A percentile compares a stretch with the other conserved stretches of the same genome.
These are phyloP conservation scores for Diglossa cyanea DNA, from an alignment of 2,797 vertebrate genomes.

Conservation along the genomic window DNA sequence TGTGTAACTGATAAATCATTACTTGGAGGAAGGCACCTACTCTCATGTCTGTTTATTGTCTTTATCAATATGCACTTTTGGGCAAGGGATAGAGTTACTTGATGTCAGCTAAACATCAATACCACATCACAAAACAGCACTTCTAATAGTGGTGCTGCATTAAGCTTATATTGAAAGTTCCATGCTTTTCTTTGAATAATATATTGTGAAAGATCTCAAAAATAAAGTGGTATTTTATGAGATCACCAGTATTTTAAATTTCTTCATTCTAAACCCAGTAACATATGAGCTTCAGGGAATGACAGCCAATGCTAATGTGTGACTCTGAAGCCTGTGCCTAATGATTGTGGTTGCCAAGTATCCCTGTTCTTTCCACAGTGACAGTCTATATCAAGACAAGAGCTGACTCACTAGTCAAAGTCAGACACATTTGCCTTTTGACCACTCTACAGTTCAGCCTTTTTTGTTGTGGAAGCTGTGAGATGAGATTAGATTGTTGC, in stretches of 20 bases:
- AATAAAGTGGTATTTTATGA: constrained; percentile 63
- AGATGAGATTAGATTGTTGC: not conserved
- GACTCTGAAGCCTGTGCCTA: constrained; percentile 43
- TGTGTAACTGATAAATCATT: constrained; percentile 4
- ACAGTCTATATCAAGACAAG: constrained; percentile 57
- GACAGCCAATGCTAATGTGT: not conserved
- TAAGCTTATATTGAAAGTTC: constrained; percentile 46
- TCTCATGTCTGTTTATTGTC: not conserved
- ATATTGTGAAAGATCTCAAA: constrained; percentile 45
- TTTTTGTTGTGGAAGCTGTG: not conserved
- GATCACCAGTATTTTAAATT: constrained; percentile 53
- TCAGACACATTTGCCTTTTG: constrained; percentile 55
- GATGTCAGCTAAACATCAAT: not conserved
- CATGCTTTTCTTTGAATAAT: constrained; percentile 42
- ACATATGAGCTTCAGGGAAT: constrained; percentile 51
- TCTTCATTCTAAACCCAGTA: constrained; percentile 41
- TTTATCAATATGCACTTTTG: not conserved
- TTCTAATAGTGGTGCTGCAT: not conserved
- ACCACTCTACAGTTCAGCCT: not conserved
- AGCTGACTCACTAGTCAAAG: constrained; percentile 35
- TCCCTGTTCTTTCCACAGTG: constrained; percentile 37
- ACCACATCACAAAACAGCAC: not conserved
- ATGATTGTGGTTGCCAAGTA: not conserved
- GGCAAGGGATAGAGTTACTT: not conserved
- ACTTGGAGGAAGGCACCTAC: not conserved